These are phyloP conservation scores for Lepidurus arcticus DNA, from an alignment of 1,140 invertebrate species.

Conservation along the genomic window DNA sequence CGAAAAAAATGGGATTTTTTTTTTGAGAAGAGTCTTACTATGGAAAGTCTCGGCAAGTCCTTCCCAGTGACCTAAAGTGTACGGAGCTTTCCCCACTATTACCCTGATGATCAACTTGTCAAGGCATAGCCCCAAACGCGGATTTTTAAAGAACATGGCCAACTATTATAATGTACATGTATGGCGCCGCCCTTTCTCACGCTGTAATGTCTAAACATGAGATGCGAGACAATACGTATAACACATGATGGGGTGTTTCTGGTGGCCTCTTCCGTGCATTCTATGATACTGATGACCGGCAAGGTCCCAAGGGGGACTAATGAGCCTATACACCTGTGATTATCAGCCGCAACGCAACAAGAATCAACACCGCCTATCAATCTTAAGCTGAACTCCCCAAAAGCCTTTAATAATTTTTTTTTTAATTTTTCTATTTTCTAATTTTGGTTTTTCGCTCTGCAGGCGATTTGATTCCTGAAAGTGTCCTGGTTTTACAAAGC, in stretches of 20 bases:
- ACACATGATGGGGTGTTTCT: too few species aligned
- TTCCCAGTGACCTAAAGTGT: too few species aligned
- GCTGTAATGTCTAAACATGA: not conserved
- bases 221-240: not conserved
- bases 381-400: not conserved
- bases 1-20: too few species aligned
- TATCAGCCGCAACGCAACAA: not conserved
- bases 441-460: too few species aligned
- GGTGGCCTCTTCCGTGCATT: too few species aligned
- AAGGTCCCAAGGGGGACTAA: not conserved
- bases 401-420: not conserved
- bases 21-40: too few species aligned
- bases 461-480: too few species aligned
- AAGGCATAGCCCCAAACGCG: not conserved
- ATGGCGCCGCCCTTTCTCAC: slow-evolving; percentile 12
- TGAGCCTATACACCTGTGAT: slow-evolving; percentile 9
- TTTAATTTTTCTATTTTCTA: not conserved
- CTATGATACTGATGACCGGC: not conserved
- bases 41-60: too few species aligned
- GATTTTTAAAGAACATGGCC: not conserved
- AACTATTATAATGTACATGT: slow-evolving; percentile 1
- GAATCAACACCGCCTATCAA: not conserved
- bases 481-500: not conserved
- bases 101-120: not conserved
- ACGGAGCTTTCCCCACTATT: not conserved